These are phyloP conservation scores for Riparia riparia DNA, from an alignment of 2,113 vertebrate genomes.

Conservation along the genomic window DNA sequence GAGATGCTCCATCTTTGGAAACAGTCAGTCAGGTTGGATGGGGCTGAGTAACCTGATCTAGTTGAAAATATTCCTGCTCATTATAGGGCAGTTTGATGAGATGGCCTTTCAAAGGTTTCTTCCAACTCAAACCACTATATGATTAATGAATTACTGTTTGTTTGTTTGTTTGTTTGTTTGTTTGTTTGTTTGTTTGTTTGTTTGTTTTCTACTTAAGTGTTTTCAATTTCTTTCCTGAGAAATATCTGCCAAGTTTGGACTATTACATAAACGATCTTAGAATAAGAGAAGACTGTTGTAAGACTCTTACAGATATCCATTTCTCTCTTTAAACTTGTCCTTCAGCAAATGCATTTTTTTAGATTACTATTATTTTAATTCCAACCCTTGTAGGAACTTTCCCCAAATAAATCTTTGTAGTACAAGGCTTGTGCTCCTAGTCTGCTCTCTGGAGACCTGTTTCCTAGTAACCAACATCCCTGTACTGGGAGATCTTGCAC, in stretches of 20 bases:
- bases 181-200: not conserved
- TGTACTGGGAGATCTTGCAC: not conserved
- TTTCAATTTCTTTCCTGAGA: not conserved
- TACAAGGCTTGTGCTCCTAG: not conserved
- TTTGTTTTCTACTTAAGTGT: not conserved
- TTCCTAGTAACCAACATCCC: slow-evolving; percentile 48
- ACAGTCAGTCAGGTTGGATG: not conserved
- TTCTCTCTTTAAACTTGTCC: not conserved
- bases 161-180: no score
- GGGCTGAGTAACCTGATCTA: not conserved
- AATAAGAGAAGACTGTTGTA: not conserved
- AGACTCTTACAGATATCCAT: not conserved
- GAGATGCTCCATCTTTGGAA: not conserved
- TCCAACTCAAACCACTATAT: not conserved
- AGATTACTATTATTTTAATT: slow-evolving; percentile 25
- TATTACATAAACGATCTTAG: not conserved
- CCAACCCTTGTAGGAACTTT: not conserved
- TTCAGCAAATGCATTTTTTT: not conserved
- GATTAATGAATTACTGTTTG: not conserved
- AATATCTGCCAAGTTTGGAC: not conserved
- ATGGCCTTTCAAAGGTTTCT: not conserved
- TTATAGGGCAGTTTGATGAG: not conserved
- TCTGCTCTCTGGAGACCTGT: slow-evolving; percentile 25
- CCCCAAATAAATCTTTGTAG: slow-evolving; percentile 30
- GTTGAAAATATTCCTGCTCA: not conserved